Conservation (phyloP, 1,140 invertebrate species). For the Rhyzopertha dominica region DNA sequence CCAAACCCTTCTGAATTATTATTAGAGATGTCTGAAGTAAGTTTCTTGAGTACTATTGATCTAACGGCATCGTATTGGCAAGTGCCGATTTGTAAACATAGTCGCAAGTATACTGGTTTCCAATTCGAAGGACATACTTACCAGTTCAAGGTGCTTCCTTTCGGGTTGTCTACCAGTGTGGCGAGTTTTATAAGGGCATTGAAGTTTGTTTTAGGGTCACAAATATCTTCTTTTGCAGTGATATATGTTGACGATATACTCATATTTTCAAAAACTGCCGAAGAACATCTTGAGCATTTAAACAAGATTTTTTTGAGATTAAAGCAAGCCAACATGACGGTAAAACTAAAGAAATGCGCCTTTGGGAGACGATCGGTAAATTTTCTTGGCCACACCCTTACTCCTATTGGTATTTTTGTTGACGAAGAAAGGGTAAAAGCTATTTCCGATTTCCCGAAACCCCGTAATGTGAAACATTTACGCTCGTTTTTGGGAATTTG, state of each 20-base stretch:
- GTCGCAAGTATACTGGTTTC: constrained; percentile 11
- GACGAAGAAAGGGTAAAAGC: not conserved
- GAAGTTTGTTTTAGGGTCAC: not conserved
- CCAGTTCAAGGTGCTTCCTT: constrained; percentile 9
- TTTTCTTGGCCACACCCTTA: not conserved
- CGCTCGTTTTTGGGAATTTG: constrained; percentile 4
- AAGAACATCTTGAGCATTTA: constrained; percentile 8
- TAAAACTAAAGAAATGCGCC: not conserved
- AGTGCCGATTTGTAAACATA: not conserved
- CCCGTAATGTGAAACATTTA: constrained; percentile 7
- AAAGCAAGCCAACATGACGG: not conserved
- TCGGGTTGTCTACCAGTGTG: constrained; percentile 3
- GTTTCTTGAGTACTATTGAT: no score
- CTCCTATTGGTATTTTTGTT: not conserved
- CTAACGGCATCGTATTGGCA: no score
- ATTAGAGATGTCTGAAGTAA: not conserved
- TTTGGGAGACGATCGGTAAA: not conserved
- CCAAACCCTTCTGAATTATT: not conserved
- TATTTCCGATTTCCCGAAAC: constrained; percentile 2
- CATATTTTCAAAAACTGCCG: not conserved
- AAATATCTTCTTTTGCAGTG: not conserved
- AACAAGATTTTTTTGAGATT: constrained; percentile 7
- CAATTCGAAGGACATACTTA: constrained; percentile 1
- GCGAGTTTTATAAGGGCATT: constrained; percentile 4
- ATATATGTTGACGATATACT: constrained; percentile 14